phyloP scores from a whole-genome alignment of 2,888 invertebrate species.

The Caenorhabditis plicata region DNA sequence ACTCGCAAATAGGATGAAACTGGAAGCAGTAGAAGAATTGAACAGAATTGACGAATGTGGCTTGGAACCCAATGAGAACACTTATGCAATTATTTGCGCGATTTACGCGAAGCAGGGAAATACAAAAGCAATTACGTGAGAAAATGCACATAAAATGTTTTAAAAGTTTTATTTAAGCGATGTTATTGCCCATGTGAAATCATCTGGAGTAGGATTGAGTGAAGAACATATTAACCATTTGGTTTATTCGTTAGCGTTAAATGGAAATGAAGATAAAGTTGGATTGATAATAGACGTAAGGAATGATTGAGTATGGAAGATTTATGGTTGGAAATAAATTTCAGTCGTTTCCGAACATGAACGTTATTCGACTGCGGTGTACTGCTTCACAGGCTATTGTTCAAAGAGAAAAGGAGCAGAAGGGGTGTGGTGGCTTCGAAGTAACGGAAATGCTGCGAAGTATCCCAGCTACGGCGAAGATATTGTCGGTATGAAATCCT shows the following conservation, averaged over 20 bases:
- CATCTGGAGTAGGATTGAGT: slow-evolving; percentile 10
- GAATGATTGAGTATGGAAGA: not conserved
- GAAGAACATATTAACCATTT: slow-evolving; percentile 31
- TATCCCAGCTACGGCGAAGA: slow-evolving; percentile 27
- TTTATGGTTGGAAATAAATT: not conserved
- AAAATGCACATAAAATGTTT: not conserved
- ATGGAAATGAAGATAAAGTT: slow-evolving; percentile 18
- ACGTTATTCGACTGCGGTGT: slow-evolving; percentile 26
- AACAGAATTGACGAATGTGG: slow-evolving; percentile 19
- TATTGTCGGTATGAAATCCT: slow-evolving; percentile 7
- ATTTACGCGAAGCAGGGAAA: slow-evolving; percentile 29
- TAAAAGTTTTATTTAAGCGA: slow-evolving; percentile 5
- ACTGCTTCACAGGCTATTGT: slow-evolving; percentile 28
- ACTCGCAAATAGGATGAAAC: slow-evolving; percentile 16
- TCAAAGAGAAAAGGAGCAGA: slow-evolving; percentile 13
- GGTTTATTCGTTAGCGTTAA: slow-evolving; percentile 24
- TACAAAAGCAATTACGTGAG: slow-evolving; percentile 29
- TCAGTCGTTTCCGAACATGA: slow-evolving; percentile 25
- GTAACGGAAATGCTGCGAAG: slow-evolving; percentile 20
- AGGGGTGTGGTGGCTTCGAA: slow-evolving; percentile 22
- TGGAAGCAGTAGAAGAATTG: slow-evolving; percentile 27
- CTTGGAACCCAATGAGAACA: slow-evolving; percentile 14
- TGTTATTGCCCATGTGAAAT: slow-evolving; percentile 29
- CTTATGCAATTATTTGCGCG: slow-evolving; percentile 22
- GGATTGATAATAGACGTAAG: not conserved